These are phyloP conservation scores for Priocnemis perturbator DNA, from an alignment of 2,888 invertebrate species.

Conservation along the genomic window DNA sequence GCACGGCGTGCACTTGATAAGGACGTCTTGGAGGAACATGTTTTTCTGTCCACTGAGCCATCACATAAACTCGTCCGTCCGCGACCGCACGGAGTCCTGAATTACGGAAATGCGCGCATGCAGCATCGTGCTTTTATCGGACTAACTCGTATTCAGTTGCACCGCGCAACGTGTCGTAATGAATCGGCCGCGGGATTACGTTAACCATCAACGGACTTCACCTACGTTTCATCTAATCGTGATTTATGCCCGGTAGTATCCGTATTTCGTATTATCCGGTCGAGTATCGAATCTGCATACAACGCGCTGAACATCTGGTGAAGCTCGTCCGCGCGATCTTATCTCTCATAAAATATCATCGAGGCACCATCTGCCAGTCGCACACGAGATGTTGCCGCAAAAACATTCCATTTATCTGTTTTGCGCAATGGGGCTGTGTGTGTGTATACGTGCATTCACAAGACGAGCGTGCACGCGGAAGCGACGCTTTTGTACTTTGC, in stretches of 20 bases:
- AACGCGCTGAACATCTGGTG: conserved; percentile 40
- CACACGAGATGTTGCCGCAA: conserved; percentile 38
- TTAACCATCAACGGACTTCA: background rate
- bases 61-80: too few species aligned
- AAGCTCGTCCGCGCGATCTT: conserved; percentile 39
- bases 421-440: background rate
- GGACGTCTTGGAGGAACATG: too few species aligned
- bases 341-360: conserved; percentile 52
- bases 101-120: too few species aligned
- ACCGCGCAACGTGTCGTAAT: too few species aligned
- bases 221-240: too few species aligned
- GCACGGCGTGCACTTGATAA: too few species aligned
- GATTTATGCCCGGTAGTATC: background rate
- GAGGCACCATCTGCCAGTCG: conserved; percentile 51
- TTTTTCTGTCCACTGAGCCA: too few species aligned
- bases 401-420: conserved; percentile 46
- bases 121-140: too few species aligned
- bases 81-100: too few species aligned
- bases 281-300: conserved; percentile 33
- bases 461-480: conserved; percentile 31
- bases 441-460: too few species aligned
- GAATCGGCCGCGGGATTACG: background rate
- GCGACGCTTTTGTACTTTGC: conserved; percentile 33
- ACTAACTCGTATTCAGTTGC: too few species aligned
- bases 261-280: conserved; percentile 35